A percentile compares a stretch with the other conserved stretches of the same genome.
phyloP scores from a whole-genome alignment of 2,888 invertebrate species.

The Cordylochernes scorpioides region DNA sequence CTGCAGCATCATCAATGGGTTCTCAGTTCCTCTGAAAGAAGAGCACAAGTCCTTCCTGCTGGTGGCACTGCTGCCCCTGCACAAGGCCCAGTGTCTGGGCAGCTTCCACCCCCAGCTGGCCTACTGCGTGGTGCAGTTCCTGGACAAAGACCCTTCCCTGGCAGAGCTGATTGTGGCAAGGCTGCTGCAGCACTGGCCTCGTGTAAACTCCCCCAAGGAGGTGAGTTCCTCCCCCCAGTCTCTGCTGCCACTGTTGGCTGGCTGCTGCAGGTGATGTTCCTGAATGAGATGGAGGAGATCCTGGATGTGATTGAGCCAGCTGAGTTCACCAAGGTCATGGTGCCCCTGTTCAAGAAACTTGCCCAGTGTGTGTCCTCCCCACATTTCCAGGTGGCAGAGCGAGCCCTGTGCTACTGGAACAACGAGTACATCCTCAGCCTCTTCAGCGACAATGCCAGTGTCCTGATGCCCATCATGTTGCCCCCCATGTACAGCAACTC shows the following conservation, averaged over 20 bases:
- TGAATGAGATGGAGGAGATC: conserved; percentile 96
- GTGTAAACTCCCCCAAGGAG: conserved; percentile 88
- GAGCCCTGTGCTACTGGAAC: conserved; percentile 57
- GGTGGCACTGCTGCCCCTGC: conserved; percentile 74
- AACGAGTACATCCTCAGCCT: conserved; percentile 59
- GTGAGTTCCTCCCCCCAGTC: no score
- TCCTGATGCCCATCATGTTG: conserved; percentile 51
- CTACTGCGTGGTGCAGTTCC: conserved; percentile 94
- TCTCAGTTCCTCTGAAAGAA: conserved; percentile 86
- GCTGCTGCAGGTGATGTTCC: conserved; percentile 74
- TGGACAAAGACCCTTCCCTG: conserved; percentile 83
- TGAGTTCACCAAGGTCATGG: conserved; percentile 94
- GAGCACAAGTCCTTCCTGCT: conserved; percentile 93
- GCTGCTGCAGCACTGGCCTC: no score
- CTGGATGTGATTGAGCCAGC: no score
- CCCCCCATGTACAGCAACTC: conserved; percentile 50
- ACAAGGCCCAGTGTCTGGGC: conserved; percentile 83
- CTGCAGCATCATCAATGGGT: conserved; percentile 83
- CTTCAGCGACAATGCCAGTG: conserved; percentile 42
- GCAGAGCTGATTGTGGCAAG: no score
- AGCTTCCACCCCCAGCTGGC: conserved; percentile 93
- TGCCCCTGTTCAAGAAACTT: conserved; percentile 78
- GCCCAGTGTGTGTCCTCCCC: conserved; percentile 94
- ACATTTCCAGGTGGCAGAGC: conserved; percentile 87
- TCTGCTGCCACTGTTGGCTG: no score